phyloP scores from a whole-genome alignment of 2,797 vertebrate genomes.

The Pseudochirops cupreus region DNA sequence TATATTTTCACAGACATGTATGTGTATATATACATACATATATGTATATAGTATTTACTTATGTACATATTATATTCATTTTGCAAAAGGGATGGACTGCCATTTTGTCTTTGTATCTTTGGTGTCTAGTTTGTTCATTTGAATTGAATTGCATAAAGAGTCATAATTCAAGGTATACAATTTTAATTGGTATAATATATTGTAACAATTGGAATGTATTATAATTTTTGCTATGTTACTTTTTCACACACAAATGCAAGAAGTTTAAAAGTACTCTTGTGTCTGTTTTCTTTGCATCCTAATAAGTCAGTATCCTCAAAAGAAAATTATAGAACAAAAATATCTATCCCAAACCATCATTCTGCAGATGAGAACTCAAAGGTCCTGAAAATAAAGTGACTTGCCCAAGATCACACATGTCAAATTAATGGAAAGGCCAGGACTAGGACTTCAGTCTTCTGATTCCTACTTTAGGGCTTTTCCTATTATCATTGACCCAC shows the following conservation, averaged over 20 bases:
- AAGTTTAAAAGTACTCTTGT: slow-evolving; percentile 34
- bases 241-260: slow-evolving; percentile 23
- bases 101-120: neutral
- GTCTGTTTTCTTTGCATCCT: slow-evolving; percentile 26
- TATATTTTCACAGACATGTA: neutral
- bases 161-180: neutral
- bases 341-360: neutral
- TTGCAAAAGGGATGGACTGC: neutral
- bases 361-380: neutral
- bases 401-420: neutral
- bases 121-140: neutral
- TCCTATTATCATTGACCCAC: neutral
- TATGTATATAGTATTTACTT: neutral
- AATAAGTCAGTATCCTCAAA: slow-evolving; percentile 43
- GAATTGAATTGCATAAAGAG: neutral
- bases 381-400: neutral
- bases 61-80: neutral
- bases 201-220: neutral
- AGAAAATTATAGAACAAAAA: slow-evolving; percentile 22
- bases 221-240: slow-evolving; percentile 24
- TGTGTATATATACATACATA: no score
- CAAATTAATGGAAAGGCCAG: neutral
- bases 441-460: neutral
- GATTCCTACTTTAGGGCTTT: neutral
- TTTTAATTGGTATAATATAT: neutral